Percentiles rank a stretch among this genome's conserved stretches.
phyloP scores from a whole-genome alignment of 2,113 vertebrate genomes.

The Elaphurus davidianus region DNA sequence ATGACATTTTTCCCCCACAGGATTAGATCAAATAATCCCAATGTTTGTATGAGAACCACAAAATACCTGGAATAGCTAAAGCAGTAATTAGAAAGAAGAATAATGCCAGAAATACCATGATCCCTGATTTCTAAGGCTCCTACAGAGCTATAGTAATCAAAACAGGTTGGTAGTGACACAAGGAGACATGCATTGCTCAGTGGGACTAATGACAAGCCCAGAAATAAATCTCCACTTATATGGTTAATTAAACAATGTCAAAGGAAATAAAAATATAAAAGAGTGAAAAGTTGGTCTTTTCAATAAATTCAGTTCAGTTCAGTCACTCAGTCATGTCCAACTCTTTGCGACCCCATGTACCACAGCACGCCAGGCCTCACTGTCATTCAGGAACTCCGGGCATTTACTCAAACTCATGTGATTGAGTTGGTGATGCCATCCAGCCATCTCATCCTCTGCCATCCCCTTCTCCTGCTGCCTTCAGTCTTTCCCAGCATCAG shows the following conservation, averaged over 20 bases:
- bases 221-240: not conserved
- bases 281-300: not conserved
- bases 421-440: not conserved
- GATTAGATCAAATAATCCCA: not conserved
- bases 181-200: not conserved
- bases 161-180: not conserved
- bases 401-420: not conserved
- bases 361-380: not conserved
- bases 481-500: not conserved
- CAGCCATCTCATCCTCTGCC: not conserved
- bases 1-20: not conserved
- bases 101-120: not conserved
- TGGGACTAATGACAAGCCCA: fast-evolving
- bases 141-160: not conserved
- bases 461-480: not conserved
- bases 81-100: not conserved
- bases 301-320: not conserved
- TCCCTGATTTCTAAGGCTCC: not conserved
- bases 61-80: not conserved
- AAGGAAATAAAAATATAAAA: not conserved
- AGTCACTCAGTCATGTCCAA: not conserved
- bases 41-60: not conserved
- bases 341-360: not conserved
- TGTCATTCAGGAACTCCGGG: not conserved
- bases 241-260: not conserved